These are phyloP conservation scores for Scarus forsteni DNA, from an alignment of 2,797 vertebrate genomes.

Conservation along the genomic window DNA sequence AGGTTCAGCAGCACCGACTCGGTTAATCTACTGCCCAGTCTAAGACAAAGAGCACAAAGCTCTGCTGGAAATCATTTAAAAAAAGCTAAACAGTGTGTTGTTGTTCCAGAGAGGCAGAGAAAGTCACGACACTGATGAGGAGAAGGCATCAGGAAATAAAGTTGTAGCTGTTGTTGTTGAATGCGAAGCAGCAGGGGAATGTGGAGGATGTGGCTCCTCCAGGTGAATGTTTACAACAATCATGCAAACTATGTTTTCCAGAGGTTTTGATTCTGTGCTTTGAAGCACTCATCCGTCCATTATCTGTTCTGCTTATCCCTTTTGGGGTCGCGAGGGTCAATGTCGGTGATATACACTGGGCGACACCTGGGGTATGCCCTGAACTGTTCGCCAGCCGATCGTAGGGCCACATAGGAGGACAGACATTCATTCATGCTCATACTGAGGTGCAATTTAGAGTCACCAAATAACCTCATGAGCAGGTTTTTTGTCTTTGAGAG, in stretches of 20 bases:
- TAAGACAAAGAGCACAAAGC: conserved; percentile 25
- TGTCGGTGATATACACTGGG: too few relatives aligned
- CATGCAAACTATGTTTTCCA: background rate
- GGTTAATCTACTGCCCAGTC: background rate
- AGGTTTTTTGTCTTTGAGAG: too few relatives aligned
- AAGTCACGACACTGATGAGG: background rate
- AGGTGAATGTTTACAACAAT: conserved; percentile 17
- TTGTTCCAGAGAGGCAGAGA: conserved; percentile 1
- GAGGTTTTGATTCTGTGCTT: too few relatives aligned
- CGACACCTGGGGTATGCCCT: too few relatives aligned
- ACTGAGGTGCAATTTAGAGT: too few relatives aligned
- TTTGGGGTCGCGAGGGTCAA: too few relatives aligned
- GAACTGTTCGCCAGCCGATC: too few relatives aligned
- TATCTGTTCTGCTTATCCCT: too few relatives aligned
- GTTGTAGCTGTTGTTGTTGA: background rate
- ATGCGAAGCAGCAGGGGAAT: conserved; percentile 1
- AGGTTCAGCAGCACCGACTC: conserved; percentile 27
- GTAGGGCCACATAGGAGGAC: too few relatives aligned
- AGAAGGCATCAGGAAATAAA: background rate
- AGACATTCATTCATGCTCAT: too few relatives aligned
- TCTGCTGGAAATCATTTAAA: conserved; percentile 3
- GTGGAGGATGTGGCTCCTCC: conserved; percentile 13
- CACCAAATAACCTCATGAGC: too few relatives aligned
- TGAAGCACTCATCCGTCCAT: too few relatives aligned
- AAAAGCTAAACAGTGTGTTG: conserved; percentile 9